These are phyloP conservation scores for Chrysotoxum bicinctum DNA, from an alignment of 2,888 invertebrate genomes.

Conservation along the genomic window DNA sequence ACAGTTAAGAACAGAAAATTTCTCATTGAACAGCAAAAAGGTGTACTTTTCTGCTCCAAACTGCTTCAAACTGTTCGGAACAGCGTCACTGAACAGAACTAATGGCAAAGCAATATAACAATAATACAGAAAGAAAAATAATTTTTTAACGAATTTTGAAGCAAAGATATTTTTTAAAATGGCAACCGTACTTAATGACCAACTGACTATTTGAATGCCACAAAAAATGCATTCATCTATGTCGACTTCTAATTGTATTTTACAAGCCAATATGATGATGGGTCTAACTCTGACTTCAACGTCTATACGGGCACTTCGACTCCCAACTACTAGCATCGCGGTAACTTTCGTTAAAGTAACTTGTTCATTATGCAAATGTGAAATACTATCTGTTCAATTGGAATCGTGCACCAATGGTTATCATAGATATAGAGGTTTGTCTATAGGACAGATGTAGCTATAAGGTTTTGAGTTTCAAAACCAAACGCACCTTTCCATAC, in stretches of 20 bases:
- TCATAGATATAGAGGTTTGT: not conserved
- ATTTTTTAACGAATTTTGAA: not conserved
- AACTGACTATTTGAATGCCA: constrained; percentile 12
- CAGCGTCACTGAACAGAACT: no score
- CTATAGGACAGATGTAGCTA: not conserved
- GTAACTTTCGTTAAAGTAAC: constrained; percentile 26
- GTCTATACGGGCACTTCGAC: not conserved
- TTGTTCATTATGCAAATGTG: constrained; percentile 38
- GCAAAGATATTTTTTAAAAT: not conserved
- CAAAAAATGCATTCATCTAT: constrained; percentile 42
- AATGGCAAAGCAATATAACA: no score
- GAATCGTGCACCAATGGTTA: constrained; percentile 23
- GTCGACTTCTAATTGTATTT: constrained; percentile 25
- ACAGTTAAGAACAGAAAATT: no score
- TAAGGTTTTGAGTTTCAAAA: constrained; percentile 3
- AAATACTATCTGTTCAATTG: constrained; percentile 31
- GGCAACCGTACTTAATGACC: constrained; percentile 15
- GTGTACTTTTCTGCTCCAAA: no score
- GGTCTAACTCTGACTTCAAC: not conserved
- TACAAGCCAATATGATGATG: constrained; percentile 2
- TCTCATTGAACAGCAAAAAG: no score
- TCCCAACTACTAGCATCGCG: not conserved
- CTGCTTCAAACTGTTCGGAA: no score
- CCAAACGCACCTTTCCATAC: not conserved
- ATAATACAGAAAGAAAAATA: no score